Conservation (phyloP, 37 sponge, comb jelly and placozoan species). For the Aplysina aerophoba region DNA sequence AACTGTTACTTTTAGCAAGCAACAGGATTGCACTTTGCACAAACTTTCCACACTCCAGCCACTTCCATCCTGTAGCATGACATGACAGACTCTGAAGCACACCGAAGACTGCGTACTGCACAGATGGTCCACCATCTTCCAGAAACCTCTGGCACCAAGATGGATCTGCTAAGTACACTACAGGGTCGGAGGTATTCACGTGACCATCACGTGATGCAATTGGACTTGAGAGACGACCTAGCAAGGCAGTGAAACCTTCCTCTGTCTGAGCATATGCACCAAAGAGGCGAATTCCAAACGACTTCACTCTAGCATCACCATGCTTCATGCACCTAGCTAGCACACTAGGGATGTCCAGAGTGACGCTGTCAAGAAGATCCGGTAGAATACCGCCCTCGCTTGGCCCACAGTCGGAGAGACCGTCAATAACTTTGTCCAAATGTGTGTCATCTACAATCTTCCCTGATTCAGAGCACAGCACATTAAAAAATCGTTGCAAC, state of each 20-base stretch:
- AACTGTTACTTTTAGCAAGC: background rate
- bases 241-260: background rate
- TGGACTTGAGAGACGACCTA: too few relatives aligned
- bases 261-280: background rate
- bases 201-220: background rate
- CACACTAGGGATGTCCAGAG: background rate
- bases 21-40: background rate
- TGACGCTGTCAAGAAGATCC: background rate
- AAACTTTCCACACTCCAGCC: background rate
- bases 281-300: background rate
- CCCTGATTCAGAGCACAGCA: background rate
- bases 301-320: background rate
- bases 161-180: too few relatives aligned
- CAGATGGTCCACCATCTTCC: background rate
- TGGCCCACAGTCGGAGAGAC: background rate
- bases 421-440: conserved; percentile 13
- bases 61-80: background rate
- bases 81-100: background rate
- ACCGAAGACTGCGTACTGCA: background rate
- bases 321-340: background rate
- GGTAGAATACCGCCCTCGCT: background rate
- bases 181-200: background rate
- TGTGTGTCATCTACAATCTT: conserved; percentile 38
- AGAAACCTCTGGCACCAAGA: background rate
- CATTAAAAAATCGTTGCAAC: background rate